Evolutionary conservation across 2,888 invertebrate species (phyloP), one percentile per base, ranked within the genome.

Genomic region (Heliconius erato): DNA sequence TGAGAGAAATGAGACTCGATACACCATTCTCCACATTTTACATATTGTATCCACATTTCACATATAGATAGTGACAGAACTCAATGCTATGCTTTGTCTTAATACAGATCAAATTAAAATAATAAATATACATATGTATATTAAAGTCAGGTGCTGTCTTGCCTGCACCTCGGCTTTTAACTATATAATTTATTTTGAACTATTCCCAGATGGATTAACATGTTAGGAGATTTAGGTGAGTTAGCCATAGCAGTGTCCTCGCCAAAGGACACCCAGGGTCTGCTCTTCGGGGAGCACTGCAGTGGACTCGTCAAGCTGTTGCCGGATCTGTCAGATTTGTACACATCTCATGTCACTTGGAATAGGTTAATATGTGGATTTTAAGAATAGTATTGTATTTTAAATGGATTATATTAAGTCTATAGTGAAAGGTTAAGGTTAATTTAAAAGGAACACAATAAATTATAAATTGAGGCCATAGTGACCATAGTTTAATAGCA

Each of bases 291-390:
- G 0, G 96, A 96, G 59, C 97, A 96, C 86, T 97, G 97, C 91
- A 97, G 97, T 2, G 97, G 97, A 0, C 95, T 98, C 0, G 96
- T 98, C 78, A 97, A 97, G 90, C 90, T 97, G 79, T 92, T 97
- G 84, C 96, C 97, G 0, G 96, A 96, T 84, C 92, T 95, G 85
- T 87, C 90, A 72, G 97, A 97, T 87, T 90, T 98, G 3, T 97
- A 96, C 89, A 95, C 96, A 0, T 93, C 97, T 0, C 97, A 98
- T 86, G 97, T 96, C 86, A 97, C 97, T 0, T 97, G 97, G 97
- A 96, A 95, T 89, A 93, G 94, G 96, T 96, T 14, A n/a, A n/a
- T n/a, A 63, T 59, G 59, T 23, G 16, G 49, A 6, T 54, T 54
- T 54, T 6, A 54, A 54, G 5, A 6, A 19, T 6, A 6, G 6